Evolutionary conservation across 1,140 invertebrate genomes (phyloP), one percentile per base, ranked within the genome.

Genomic region (Gerris buenoi): DNA sequence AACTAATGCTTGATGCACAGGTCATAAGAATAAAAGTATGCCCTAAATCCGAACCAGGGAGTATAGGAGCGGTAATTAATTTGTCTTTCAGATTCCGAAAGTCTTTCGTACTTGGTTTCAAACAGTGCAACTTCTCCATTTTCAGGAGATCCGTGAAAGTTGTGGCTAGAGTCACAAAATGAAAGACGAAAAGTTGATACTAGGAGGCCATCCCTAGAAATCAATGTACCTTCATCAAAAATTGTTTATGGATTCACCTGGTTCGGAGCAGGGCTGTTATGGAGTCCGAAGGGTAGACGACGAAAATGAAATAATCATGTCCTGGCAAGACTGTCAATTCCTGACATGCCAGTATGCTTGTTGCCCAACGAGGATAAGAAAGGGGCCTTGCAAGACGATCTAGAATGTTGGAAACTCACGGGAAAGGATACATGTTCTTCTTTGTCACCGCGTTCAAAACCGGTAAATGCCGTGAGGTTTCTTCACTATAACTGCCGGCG

Each of bases 381-480:
- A 0, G 68, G 64, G 0, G 75, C 74, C 2, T 72, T 69, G 1
- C 74, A 0, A 79, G 63, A 63, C 1, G 73, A 71, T 3, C 76
- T 46, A 2, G 46, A 56, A 56, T 56, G 46, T 56, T n/a, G 10
- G 10, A 10, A 13, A 56, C n/a, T n/a, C 46, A 13, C 46, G 46
- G 46, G 46, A 56, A n/a, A 56, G 71, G 70, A 22, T 73, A 72
- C 0, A 72, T 66, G 25, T 76, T 75, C 14, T 71, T 69, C 3
- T 69, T 70, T 0, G 76, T 81, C 0, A 77, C 69, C 0, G 65
- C 33, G 68, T 83, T 84, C 79, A 81, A 65, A 82, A 80, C 18
- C 80, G 62, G 0, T 71, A 69, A 0, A 67, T 69, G 1, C 75
- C 76, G 66, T 82, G 77, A 33, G 80, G 80, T 67, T 85, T 86